These are phyloP conservation scores for Calephelis perditalis DNA, from an alignment of 2,888 invertebrate genomes.

Conservation along the genomic window DNA sequence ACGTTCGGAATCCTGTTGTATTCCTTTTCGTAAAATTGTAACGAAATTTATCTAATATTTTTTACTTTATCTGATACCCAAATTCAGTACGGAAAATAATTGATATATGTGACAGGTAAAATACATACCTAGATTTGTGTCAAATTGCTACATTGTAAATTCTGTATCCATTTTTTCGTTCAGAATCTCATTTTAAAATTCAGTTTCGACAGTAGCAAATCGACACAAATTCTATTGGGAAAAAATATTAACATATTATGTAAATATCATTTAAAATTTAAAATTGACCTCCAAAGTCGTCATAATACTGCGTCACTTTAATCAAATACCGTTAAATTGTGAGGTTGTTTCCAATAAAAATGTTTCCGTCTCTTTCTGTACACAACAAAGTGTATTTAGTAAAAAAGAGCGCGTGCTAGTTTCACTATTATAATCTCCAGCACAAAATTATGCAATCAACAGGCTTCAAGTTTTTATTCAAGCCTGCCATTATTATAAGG, in stretches of 20 bases:
- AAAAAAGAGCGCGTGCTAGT: conserved; percentile 11
- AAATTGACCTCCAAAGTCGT: neutral
- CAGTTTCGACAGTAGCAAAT: too few species aligned
- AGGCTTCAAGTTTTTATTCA: conserved; percentile 42
- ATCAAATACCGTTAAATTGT: conserved; percentile 15
- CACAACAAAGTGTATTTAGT: neutral
- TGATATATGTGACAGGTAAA: too few species aligned
- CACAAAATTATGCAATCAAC: conserved; percentile 39
- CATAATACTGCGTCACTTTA: neutral
- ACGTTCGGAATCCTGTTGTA: too few species aligned
- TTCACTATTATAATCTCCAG: conserved; percentile 11
- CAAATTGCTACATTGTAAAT: too few species aligned
- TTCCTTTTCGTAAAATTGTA: too few species aligned
- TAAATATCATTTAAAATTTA: conserved; percentile 2
- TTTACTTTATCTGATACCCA: too few species aligned
- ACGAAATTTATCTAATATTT: too few species aligned
- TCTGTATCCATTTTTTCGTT: too few species aligned
- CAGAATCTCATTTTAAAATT: too few species aligned
- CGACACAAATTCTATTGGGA: too few species aligned
- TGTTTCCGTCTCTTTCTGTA: conserved; percentile 5
- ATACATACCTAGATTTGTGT: too few species aligned
- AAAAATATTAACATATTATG: neutral
- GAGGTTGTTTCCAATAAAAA: conserved; percentile 2
- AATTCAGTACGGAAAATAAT: too few species aligned
- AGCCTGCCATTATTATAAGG: conserved; percentile 29